Evolutionary conservation across 2,797 vertebrate species (phyloP).

Genomic region (Girardinus metallicus): DNA sequence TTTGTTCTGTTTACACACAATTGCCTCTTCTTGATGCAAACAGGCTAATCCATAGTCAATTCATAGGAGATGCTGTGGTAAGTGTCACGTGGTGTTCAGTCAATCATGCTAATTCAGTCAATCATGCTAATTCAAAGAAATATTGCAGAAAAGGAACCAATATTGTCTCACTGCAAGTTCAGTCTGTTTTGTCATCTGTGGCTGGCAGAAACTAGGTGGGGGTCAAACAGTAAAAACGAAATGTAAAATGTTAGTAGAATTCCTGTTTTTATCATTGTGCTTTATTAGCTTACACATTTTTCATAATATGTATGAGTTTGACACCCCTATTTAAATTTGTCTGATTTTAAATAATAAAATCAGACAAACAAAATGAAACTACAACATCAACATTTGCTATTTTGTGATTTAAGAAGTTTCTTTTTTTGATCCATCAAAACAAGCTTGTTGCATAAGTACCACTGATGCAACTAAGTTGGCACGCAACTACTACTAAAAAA

Average conservation of each 20-base stretch:
- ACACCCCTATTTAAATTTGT: too few species aligned
- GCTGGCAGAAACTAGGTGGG: constrained; percentile 15
- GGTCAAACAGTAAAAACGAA: constrained; percentile 38
- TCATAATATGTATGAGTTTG: not conserved
- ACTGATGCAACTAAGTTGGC: not conserved
- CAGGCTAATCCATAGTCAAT: constrained; percentile 58
- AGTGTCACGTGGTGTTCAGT: constrained; percentile 67
- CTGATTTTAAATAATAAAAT: not conserved
- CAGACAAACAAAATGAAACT: not conserved
- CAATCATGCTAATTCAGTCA: constrained; percentile 60
- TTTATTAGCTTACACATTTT: not conserved
- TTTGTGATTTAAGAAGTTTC: not conserved
- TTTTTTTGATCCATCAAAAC: not conserved
- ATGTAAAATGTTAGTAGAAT: not conserved
- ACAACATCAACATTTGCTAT: not conserved
- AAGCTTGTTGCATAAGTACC: not conserved
- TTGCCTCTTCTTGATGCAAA: constrained; percentile 43
- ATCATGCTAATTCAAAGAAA: constrained; percentile 54
- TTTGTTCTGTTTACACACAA: constrained; percentile 55
- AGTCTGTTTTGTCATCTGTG: constrained; percentile 45
- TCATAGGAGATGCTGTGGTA: constrained; percentile 49
- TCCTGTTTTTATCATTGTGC: not conserved
- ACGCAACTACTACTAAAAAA: not conserved
- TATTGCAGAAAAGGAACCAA: constrained; percentile 69
- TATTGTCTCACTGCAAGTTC: constrained; percentile 42